Conservation (phyloP, 2,797 vertebrate species). For the Pipistrellus pipistrellus region DNA sequence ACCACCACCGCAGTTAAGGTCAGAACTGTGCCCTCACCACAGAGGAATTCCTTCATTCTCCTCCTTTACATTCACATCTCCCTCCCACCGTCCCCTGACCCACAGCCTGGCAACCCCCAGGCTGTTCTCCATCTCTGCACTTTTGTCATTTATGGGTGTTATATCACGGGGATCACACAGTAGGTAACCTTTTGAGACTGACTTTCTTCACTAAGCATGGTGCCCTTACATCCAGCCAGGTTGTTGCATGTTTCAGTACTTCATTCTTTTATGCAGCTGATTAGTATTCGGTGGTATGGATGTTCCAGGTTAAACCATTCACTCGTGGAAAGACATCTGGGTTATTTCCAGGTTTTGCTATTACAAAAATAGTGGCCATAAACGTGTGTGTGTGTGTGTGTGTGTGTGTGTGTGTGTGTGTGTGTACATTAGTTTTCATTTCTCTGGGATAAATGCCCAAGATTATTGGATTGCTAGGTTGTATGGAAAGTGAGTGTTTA, state of each 20-base stretch:
- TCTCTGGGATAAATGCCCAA: background rate
- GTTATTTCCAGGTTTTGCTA: background rate
- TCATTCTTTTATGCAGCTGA: background rate
- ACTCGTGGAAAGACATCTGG: background rate
- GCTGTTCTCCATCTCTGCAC: background rate
- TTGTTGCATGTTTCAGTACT: background rate
- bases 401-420: background rate
- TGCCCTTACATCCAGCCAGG: background rate
- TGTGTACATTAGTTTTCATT: conserved; percentile 19
- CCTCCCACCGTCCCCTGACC: too few species aligned
- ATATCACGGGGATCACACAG: background rate
- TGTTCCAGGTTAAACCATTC: background rate
- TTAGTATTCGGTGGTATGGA: background rate
- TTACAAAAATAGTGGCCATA: background rate
- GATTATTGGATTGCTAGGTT: background rate
- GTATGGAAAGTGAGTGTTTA: background rate
- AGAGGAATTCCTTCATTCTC: background rate
- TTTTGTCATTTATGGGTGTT: background rate
- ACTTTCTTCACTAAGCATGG: background rate
- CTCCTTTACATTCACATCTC: background rate
- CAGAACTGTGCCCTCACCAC: background rate
- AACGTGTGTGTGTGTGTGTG: background rate
- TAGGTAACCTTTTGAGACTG: background rate
- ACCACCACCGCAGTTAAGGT: background rate
- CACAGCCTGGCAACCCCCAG: background rate